Conservation (phyloP, 2,888 invertebrate species). For the Tetragonisca angustula region DNA sequence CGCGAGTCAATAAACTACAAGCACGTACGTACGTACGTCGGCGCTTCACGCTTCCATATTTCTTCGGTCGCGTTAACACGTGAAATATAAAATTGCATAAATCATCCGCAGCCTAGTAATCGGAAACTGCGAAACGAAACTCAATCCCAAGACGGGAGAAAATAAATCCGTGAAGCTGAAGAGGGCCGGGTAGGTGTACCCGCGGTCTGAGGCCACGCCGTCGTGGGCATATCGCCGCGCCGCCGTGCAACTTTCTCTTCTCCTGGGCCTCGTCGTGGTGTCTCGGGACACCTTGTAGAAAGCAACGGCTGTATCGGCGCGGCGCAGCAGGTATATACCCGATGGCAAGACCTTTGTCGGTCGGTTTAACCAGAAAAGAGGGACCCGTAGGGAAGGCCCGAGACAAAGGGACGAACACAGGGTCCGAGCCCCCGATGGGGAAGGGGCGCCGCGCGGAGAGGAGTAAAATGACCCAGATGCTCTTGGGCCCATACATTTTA, state of each 20-base stretch:
- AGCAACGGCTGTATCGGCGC: constrained; percentile 64
- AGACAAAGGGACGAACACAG: constrained; percentile 73
- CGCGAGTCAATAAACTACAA: too few species aligned
- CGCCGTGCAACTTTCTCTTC: constrained; percentile 55
- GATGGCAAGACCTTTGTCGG: constrained; percentile 62
- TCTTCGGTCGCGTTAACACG: too few species aligned
- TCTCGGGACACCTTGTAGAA: constrained; percentile 62
- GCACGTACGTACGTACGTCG: too few species aligned
- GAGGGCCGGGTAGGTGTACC: too few species aligned
- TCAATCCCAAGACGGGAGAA: constrained; percentile 36
- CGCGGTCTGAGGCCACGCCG: neutral
- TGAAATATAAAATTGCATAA: too few species aligned
- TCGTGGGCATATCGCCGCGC: constrained; percentile 14
- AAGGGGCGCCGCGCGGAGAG: constrained; percentile 46
- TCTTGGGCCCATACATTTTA: constrained; percentile 61
- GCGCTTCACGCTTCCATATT: too few species aligned
- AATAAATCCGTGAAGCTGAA: constrained; percentile 35
- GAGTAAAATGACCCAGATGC: constrained; percentile 74
- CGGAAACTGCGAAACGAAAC: constrained; percentile 48
- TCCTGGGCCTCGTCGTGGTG: neutral
- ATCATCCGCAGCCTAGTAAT: constrained; percentile 8
- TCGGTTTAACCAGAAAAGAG: constrained; percentile 40
- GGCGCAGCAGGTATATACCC: constrained; percentile 55
- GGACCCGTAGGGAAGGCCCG: constrained; percentile 56
- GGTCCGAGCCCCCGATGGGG: constrained; percentile 54